These are phyloP conservation scores for Ceratosolen fusciceps DNA, from an alignment of 1,140 invertebrate genomes.

Conservation along the genomic window DNA sequence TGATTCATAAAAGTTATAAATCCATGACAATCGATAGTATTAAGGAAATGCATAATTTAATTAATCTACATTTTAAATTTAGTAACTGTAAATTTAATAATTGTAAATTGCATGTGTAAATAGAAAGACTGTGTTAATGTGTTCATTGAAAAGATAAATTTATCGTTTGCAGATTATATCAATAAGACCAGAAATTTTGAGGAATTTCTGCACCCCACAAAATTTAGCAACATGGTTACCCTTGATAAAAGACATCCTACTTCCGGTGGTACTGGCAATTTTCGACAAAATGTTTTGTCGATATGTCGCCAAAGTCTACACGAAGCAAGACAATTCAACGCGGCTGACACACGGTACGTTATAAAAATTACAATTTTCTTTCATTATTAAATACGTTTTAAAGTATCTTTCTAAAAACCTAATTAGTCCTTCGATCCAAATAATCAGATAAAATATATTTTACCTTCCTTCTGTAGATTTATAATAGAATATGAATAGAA, in stretches of 20 bases:
- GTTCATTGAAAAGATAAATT: not conserved
- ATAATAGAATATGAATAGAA: no score
- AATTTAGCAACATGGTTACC: slow-evolving; percentile 70
- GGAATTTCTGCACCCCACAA: slow-evolving; percentile 61
- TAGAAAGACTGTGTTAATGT: no score
- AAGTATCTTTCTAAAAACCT: no score
- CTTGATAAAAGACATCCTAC: slow-evolving; percentile 68
- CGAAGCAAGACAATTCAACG: slow-evolving; percentile 62
- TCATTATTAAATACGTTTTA: not conserved
- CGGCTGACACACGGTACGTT: slow-evolving; percentile 61
- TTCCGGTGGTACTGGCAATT: slow-evolving; percentile 70
- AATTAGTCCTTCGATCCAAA: no score
- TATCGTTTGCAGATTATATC: slow-evolving; percentile 63
- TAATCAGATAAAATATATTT: not conserved
- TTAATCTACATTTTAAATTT: no score
- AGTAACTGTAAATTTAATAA: no score
- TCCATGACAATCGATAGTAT: not conserved
- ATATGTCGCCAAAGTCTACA: slow-evolving; percentile 70
- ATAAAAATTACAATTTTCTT: not conserved
- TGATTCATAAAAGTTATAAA: no score
- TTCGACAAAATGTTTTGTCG: slow-evolving; percentile 71
- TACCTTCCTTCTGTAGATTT: not conserved
- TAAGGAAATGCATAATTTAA: not conserved
- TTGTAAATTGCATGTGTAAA: no score
- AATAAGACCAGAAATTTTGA: slow-evolving; percentile 63